Conservation (phyloP, 2,888 invertebrate species). For the Erebia palarica region DNA sequence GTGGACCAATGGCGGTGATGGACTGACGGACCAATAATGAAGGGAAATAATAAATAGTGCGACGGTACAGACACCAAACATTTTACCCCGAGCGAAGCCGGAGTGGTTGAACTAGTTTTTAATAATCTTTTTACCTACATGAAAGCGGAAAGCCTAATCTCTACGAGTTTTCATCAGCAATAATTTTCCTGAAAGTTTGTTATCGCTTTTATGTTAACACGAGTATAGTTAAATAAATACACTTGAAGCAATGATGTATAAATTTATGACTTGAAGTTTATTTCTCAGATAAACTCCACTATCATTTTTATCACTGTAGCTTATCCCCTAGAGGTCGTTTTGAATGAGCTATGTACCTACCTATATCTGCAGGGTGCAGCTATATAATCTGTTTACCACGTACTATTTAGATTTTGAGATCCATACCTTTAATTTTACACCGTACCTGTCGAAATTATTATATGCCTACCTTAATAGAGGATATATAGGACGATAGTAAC, state of each 20-base stretch:
- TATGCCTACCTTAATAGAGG: too few species aligned
- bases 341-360: not conserved
- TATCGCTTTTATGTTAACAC: conserved; percentile 1
- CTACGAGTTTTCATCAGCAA: not conserved
- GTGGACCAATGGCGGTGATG: too few species aligned
- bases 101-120: not conserved
- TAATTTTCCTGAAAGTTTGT: conserved; percentile 23
- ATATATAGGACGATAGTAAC: too few species aligned
- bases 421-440: not conserved
- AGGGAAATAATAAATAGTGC: too few species aligned
- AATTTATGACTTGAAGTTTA: conserved; percentile 3
- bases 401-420: not conserved
- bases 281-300: conserved; percentile 13
- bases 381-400: not conserved
- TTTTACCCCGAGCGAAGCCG: too few species aligned
- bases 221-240: not conserved
- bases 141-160: conserved; percentile 14
- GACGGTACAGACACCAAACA: too few species aligned
- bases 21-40: too few species aligned
- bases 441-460: too few species aligned
- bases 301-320: conserved; percentile 5
- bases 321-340: conserved; percentile 17
- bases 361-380: not conserved
- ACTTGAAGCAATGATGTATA: not conserved
- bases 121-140: not conserved